phyloP scores from a whole-genome alignment of 2,888 invertebrate species.

The Ophion costatus region DNA sequence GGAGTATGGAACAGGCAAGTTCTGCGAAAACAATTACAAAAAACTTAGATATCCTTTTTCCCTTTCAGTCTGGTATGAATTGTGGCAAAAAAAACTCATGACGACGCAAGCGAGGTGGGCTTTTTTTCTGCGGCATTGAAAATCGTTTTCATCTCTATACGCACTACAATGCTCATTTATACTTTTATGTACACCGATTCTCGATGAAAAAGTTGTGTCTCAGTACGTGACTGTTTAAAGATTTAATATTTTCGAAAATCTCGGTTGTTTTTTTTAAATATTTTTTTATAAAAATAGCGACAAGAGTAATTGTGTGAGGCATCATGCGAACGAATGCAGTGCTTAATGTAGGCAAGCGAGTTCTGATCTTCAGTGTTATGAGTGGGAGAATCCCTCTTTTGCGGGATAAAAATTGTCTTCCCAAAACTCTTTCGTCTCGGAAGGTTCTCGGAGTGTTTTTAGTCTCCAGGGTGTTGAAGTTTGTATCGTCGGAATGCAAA shows the following conservation, averaged over 20 bases:
- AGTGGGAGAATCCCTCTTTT: too few species aligned
- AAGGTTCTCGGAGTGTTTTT: not conserved
- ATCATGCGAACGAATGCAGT: constrained; percentile 41
- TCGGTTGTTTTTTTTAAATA: not conserved
- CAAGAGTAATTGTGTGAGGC: constrained; percentile 51
- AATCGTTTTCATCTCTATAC: constrained; percentile 31
- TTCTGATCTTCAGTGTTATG: constrained; percentile 16
- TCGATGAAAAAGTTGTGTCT: constrained; percentile 26
- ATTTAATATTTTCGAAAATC: constrained; percentile 3
- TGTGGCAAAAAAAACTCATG: constrained; percentile 1
- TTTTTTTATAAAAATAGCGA: constrained; percentile 64
- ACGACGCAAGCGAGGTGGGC: not conserved
- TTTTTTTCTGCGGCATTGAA: constrained; percentile 23
- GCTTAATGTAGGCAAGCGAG: constrained; percentile 37
- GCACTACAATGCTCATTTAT: constrained; percentile 49
- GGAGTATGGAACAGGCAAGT: constrained; percentile 57
- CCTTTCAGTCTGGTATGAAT: constrained; percentile 5
- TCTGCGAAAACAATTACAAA: constrained; percentile 44
- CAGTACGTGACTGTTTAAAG: too few species aligned
- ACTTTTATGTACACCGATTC: constrained; percentile 53
- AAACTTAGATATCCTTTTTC: constrained; percentile 8
- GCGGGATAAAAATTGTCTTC: constrained; percentile 17
- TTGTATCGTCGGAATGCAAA: too few species aligned
- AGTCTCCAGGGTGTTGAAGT: not conserved
- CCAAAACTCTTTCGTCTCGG: not conserved